phyloP scores from a whole-genome alignment of 1,140 invertebrate genomes.

The Cydia pomonella region DNA sequence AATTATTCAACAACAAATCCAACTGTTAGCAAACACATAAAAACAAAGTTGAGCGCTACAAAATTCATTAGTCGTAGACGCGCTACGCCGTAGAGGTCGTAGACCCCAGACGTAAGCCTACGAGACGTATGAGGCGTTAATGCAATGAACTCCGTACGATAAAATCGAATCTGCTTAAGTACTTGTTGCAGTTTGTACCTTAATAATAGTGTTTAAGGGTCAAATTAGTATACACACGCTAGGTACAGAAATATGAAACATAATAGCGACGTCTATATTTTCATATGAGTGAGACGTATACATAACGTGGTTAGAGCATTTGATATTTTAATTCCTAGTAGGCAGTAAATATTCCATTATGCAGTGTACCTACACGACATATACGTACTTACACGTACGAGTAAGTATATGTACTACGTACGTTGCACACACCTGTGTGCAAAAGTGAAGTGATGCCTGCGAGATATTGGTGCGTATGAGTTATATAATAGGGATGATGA shows the following conservation, averaged over 20 bases:
- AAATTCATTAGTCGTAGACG: conserved; percentile 31
- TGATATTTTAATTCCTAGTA: background rate
- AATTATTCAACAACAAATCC: background rate
- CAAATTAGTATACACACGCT: background rate
- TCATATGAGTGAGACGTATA: background rate
- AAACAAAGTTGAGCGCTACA: conserved; percentile 9
- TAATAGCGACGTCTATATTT: background rate
- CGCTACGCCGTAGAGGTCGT: conserved; percentile 24
- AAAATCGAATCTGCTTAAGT: background rate
- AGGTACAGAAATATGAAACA: background rate
- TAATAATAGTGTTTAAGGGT: background rate
- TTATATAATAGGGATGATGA: no score
- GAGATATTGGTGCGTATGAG: no score
- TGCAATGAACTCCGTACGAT: background rate
- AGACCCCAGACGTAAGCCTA: conserved; percentile 22
- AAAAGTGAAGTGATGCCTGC: no score
- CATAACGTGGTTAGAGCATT: background rate
- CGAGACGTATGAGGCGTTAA: conserved; percentile 5
- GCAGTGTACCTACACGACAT: no score
- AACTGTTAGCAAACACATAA: background rate
- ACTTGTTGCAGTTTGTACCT: background rate
- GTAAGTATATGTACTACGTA: no score
- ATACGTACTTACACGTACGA: no score
- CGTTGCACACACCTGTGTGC: no score
- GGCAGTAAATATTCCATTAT: no score